Base-by-base conservation (phyloP, 2,888 invertebrate species). In the Drosophila macrospina region DNA sequence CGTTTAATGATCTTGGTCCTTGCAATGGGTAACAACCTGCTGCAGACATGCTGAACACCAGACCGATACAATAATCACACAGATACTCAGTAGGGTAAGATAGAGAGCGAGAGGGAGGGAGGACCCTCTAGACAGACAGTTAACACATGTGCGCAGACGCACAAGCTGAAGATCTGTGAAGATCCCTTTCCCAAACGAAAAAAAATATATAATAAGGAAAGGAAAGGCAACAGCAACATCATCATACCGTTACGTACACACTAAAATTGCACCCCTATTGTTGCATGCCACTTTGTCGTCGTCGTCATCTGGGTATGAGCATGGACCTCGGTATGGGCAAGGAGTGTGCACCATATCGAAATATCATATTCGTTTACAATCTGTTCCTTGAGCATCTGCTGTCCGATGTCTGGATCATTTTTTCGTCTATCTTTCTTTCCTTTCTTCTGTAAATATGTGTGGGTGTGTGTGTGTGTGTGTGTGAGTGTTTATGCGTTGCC, bases 281-380 rank as follows among this genome's bases (percentile, higher is more conserved):
- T 69, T 69, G 77, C 68, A 65, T 67, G 80, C 63, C 5, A 64
- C 51, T 50, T 32, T 54, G 70, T 55, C 50, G 50, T 42, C 47
- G 39, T 34, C 50, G 50, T 42, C 47, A 34, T 34, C 51, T 41
- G 42, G n/a, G 8, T 11, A 47, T 13, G 30, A 7, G 42, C 50
- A 59, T 54, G 48, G 8, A 47, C 16, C 54, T 57, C 34, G 37
- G 69, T 63, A 78, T 74, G 87, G 64, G 37, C 65, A 69, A 81
- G 81, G 88, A 82, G 80, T 83, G 81, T 63, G 78, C 83, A 83
- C 69, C 83, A 84, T 86, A 86, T 81, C 89, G 74, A 84, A 83
- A 88, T 85, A 84, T 88, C 87, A 84, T 88, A 84, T 84, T 84
- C 83, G 89, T 84, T 89, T 87, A 81, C 83, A 84, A 84, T 84